Conservation (phyloP, 2,113 vertebrate genomes). For the Clarias magur region DNA sequence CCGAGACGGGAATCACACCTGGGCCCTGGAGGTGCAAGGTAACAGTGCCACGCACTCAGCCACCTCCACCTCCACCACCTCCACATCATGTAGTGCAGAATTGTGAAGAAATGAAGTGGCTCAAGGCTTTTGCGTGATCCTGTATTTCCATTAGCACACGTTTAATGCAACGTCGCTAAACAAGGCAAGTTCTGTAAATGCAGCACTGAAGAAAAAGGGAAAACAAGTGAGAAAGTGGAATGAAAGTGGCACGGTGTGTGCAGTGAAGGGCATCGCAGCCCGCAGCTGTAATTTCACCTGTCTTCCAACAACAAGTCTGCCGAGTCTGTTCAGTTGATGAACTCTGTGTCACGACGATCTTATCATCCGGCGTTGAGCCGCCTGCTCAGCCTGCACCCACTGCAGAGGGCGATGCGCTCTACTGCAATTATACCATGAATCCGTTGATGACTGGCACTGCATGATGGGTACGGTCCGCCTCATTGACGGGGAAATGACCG, state of each 20-base stretch:
- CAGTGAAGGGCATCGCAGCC: background rate
- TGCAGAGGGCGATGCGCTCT: background rate
- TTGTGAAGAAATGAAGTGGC: too few relatives aligned
- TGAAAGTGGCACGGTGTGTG: background rate
- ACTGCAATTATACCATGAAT: background rate
- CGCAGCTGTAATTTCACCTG: background rate
- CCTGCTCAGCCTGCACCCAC: background rate
- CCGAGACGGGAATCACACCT: too few relatives aligned
- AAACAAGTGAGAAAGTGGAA: background rate
- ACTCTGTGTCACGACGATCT: background rate
- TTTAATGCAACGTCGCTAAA: background rate
- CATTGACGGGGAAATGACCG: slow-evolving; percentile 13
- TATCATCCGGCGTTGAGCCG: background rate
- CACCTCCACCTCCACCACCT: too few relatives aligned
- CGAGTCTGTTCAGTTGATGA: background rate
- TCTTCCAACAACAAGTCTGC: background rate
- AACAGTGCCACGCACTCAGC: too few relatives aligned
- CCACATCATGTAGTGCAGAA: too few relatives aligned
- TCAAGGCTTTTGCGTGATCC: too few relatives aligned
- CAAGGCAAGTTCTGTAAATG: background rate
- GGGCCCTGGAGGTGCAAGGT: too few relatives aligned
- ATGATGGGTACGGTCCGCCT: slow-evolving; percentile 6
- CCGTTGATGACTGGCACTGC: background rate
- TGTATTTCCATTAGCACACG: background rate
- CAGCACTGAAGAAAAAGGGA: background rate